Evolutionary conservation across 2,888 invertebrate genomes (phyloP).

Genomic region (Zhuqinia jingwanae): DNA sequence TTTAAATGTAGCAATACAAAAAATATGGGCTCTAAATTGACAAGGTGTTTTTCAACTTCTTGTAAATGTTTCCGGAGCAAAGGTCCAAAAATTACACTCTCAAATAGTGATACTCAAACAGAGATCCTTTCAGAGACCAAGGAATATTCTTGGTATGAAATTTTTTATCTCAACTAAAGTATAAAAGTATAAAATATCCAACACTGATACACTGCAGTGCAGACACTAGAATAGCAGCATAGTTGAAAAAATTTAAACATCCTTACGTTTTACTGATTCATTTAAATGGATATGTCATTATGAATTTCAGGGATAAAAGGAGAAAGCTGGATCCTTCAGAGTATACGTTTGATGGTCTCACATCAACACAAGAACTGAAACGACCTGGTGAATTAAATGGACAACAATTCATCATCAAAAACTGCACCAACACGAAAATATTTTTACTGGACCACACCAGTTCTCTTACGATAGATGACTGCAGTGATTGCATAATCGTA

Average conservation of each 20-base stretch:
- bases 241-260: not conserved
- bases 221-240: not conserved
- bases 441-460: constrained; percentile 75
- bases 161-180: not conserved
- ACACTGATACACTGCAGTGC: not conserved
- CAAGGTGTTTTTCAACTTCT: constrained; percentile 41
- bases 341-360: constrained; percentile 64
- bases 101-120: constrained; percentile 59
- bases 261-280: not conserved
- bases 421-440: constrained; percentile 75
- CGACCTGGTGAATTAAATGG: constrained; percentile 74
- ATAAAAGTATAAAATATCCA: too few relatives aligned
- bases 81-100: constrained; percentile 46
- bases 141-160: constrained; percentile 63
- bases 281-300: not conserved
- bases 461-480: constrained; percentile 77
- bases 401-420: constrained; percentile 76
- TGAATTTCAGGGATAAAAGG: constrained; percentile 65
- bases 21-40: constrained; percentile 57
- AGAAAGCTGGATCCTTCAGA: constrained; percentile 72
- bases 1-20: too few relatives aligned
- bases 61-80: constrained; percentile 42
- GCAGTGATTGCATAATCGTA: constrained; percentile 75
- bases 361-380: constrained; percentile 62
- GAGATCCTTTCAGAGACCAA: constrained; percentile 47